Percentiles rank a stretch among this genome's conserved stretches.
phyloP scores from a whole-genome alignment of 1,140 invertebrate species.

The Caenorhabditis brenneri region DNA sequence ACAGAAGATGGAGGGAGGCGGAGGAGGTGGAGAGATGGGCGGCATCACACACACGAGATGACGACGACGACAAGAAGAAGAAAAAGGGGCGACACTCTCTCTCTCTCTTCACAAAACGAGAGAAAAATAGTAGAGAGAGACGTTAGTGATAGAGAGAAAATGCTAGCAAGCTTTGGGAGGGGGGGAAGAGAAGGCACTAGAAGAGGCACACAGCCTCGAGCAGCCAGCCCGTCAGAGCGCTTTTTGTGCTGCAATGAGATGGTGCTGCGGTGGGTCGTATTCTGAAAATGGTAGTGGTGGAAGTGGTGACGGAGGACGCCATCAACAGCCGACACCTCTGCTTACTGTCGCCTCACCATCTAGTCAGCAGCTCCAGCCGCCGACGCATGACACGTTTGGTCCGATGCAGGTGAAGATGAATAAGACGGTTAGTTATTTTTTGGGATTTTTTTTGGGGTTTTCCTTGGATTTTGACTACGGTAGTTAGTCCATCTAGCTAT shows the following conservation, averaged over 20 bases:
- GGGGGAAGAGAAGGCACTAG: background rate
- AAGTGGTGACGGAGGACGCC: background rate
- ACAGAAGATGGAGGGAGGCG: background rate
- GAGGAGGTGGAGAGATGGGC: background rate
- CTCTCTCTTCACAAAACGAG: no score
- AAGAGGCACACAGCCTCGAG: background rate
- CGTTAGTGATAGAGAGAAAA: background rate
- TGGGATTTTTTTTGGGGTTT: no score
- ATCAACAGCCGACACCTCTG: constrained; percentile 6
- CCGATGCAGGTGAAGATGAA: constrained; percentile 41
- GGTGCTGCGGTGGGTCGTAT: constrained; percentile 48
- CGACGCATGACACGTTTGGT: constrained; percentile 18
- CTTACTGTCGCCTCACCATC: background rate
- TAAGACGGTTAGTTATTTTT: no score
- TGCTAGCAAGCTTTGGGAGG: background rate
- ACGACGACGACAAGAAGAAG: background rate
- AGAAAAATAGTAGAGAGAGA: background rate
- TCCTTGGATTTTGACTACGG: no score
- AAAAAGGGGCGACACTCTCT: background rate
- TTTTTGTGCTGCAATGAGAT: constrained; percentile 29
- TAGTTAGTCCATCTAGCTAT: no score
- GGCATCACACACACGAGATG: background rate
- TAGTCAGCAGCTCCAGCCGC: no score
- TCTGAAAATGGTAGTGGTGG: constrained; percentile 34
- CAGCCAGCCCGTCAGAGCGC: background rate